These are phyloP conservation scores for Sinodicranocentrus sp. DNA, from an alignment of 2,888 invertebrate genomes.

Conservation along the genomic window DNA sequence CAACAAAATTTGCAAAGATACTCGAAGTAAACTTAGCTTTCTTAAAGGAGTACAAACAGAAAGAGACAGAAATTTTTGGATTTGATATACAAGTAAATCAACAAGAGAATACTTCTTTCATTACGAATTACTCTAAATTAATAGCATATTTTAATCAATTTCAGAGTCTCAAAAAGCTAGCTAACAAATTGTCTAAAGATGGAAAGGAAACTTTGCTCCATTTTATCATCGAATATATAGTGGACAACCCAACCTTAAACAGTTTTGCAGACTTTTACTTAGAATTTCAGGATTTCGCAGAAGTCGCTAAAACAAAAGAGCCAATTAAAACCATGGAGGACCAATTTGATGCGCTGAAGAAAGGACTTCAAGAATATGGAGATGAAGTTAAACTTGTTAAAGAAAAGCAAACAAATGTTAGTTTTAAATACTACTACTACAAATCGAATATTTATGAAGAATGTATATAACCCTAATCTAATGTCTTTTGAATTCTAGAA, in stretches of 20 bases:
- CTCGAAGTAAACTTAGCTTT: slow-evolving; percentile 42
- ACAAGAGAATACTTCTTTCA: too few relatives aligned
- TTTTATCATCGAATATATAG: slow-evolving; percentile 54
- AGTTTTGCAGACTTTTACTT: slow-evolving; percentile 45
- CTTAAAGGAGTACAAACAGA: slow-evolving; percentile 23
- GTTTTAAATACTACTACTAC: background rate
- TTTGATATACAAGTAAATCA: slow-evolving; percentile 60
- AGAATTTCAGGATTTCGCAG: slow-evolving; percentile 39
- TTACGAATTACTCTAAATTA: too few relatives aligned
- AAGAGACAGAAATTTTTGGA: slow-evolving; percentile 42
- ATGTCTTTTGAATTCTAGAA: background rate
- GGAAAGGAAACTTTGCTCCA: slow-evolving; percentile 41
- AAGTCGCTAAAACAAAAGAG: slow-evolving; percentile 47
- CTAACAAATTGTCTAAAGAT: slow-evolving; percentile 41
- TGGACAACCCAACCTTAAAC: background rate
- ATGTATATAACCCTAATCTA: too few relatives aligned
- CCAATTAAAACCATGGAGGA: slow-evolving; percentile 19
- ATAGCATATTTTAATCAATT: too few relatives aligned
- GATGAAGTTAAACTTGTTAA: slow-evolving; percentile 8
- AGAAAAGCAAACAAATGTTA: background rate
- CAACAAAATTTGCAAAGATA: slow-evolving; percentile 43
- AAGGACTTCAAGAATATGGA: background rate
- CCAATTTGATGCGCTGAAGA: background rate
- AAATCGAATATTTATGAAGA: too few relatives aligned
- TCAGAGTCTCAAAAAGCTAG: slow-evolving; percentile 39